A percentile compares a stretch with the other conserved stretches of the same genome.
Evolutionary conservation across 2,888 invertebrate species (phyloP).

Genomic region (Lasioglossum villosulum): DNA sequence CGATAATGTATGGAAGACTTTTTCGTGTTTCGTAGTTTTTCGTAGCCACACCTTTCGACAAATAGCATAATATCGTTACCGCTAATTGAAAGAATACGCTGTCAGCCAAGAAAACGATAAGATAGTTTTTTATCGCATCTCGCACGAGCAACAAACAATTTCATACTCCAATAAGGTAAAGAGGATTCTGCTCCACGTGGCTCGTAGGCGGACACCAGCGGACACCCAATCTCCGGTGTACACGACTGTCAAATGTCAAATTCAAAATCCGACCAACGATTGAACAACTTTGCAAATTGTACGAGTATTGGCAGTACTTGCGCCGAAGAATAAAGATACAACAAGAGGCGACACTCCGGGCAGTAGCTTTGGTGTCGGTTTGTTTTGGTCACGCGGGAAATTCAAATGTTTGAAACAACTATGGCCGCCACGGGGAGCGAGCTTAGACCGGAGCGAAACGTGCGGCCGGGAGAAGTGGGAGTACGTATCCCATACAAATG

Average conservation of each 20-base stretch:
- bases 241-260: conserved; percentile 27
- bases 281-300: conserved; percentile 35
- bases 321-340: not conserved
- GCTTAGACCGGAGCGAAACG: too few relatives aligned
- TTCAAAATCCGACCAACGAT: conserved; percentile 26
- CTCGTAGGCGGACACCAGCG: not conserved
- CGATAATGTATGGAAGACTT: conserved; percentile 24
- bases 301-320: conserved; percentile 33
- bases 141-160: not conserved
- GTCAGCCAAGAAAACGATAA: not conserved
- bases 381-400: too few relatives aligned
- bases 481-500: too few relatives aligned
- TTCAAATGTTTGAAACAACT: too few relatives aligned
- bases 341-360: too few relatives aligned
- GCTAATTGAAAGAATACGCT: not conserved
- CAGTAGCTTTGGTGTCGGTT: too few relatives aligned
- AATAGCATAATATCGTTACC: conserved; percentile 16
- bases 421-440: too few relatives aligned
- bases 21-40: not conserved
- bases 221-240: not conserved
- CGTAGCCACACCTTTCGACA: conserved; percentile 31
- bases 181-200: conserved; percentile 20
- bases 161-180: not conserved
- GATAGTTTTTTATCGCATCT: not conserved
- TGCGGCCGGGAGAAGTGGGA: too few relatives aligned